Conservation (phyloP, 2,888 invertebrate genomes). For the Branchipolynoe longqiensis region DNA sequence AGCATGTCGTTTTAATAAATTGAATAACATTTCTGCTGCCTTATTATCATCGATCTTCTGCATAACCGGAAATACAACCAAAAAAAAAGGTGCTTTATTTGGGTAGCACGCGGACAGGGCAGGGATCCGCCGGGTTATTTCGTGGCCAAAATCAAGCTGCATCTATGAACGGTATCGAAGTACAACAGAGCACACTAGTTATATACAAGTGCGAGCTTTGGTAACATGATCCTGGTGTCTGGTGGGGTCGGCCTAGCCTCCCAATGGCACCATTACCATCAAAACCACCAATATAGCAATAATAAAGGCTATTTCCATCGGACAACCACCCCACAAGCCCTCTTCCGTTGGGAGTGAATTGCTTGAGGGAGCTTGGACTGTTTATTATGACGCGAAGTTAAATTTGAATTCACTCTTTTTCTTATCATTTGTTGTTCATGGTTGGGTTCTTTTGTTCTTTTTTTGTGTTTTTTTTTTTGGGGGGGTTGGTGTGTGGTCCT, state of each 20-base stretch:
- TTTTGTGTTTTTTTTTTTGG: too few relatives aligned
- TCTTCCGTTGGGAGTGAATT: too few relatives aligned
- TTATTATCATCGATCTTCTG: too few relatives aligned
- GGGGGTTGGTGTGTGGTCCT: too few relatives aligned
- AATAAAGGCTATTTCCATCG: too few relatives aligned
- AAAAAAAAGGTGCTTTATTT: too few relatives aligned
- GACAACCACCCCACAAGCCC: too few relatives aligned
- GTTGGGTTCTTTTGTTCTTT: background rate
- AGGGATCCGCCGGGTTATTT: background rate
- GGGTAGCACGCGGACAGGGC: too few relatives aligned
- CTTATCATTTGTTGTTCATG: background rate
- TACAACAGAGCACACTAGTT: background rate
- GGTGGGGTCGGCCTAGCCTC: background rate
- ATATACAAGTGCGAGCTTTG: conserved; percentile 23
- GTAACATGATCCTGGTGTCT: conserved; percentile 8
- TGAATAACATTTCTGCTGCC: too few relatives aligned
- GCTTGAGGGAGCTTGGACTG: conserved; percentile 14
- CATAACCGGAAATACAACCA: too few relatives aligned
- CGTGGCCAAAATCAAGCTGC: conserved; percentile 1
- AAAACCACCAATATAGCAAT: conserved; percentile 9
- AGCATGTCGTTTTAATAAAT: too few relatives aligned
- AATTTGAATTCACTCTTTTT: background rate
- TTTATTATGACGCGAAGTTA: conserved; percentile 26
- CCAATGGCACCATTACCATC: background rate
- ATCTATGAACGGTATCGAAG: background rate